Evolutionary conservation across 2,888 invertebrate genomes (phyloP).

Genomic region (Atherix ibis): DNA sequence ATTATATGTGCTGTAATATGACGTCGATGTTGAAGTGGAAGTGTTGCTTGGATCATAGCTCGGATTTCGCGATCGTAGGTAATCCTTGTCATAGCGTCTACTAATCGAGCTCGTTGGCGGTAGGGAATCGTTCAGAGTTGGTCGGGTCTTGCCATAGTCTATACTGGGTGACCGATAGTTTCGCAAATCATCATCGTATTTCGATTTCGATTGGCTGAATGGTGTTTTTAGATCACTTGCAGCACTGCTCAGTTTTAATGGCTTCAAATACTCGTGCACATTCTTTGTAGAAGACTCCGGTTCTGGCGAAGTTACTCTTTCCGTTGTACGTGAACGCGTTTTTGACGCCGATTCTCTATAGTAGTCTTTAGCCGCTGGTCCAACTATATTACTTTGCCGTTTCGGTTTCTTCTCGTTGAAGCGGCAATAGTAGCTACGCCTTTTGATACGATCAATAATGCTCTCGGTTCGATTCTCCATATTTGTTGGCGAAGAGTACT

Average conservation of each 20-base stretch:
- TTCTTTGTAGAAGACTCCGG: constrained; percentile 12
- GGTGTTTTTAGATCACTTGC: constrained; percentile 29
- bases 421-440: constrained; percentile 77
- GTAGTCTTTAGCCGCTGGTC: constrained; percentile 41
- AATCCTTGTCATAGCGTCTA: constrained; percentile 16
- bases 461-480: constrained; percentile 48
- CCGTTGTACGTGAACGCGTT: constrained; percentile 9
- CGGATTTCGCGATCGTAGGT: constrained; percentile 10
- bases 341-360: constrained; percentile 22
- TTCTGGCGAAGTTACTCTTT: constrained; percentile 25
- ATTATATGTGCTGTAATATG: constrained; percentile 29
- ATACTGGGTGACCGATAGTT: constrained; percentile 13
- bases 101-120: constrained; percentile 15
- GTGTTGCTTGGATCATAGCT: constrained; percentile 8
- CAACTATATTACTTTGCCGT: constrained; percentile 50
- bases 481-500: constrained; percentile 24
- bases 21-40: too few species aligned
- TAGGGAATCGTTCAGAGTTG: constrained; percentile 24
- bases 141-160: constrained; percentile 20
- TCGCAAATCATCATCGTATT: constrained; percentile 4
- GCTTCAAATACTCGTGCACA: constrained; percentile 26
- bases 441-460: constrained; percentile 68
- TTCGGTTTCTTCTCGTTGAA: constrained; percentile 71
- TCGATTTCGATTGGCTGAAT: constrained; percentile 16
- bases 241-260: constrained; percentile 25